Base-by-base conservation (phyloP, 2,888 invertebrate species). In the Ophioninae sp. region DNA sequence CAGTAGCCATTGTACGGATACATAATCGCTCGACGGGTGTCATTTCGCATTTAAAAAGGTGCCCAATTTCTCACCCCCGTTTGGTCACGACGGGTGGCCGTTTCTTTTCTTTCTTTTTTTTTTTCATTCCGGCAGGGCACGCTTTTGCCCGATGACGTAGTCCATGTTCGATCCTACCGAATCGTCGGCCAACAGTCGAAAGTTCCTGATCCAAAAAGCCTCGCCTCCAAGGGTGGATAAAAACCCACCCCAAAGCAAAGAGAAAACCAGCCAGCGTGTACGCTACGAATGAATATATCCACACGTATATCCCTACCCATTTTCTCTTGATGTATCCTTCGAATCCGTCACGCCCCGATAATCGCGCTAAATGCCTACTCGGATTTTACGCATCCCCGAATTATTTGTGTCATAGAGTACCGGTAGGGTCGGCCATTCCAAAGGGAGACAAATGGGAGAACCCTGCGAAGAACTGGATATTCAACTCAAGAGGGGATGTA, bases 371-470 rank as follows among this genome's bases (percentile, higher is more conserved):
- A 91, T 91, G 86, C 89, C 87, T 81, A 86, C 85, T 76, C 82
- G 91, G 93, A 92, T 93, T 93, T 93, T 87, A 93, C 93, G 92
- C 92, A 92, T 92, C 92, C 92, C 89, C 91, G 91, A 91, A 91
- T 91, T 90, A 91, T 91, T 91, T 91, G 86, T 87, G 83, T 86
- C 85, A 84, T 68, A 39, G 64, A 75, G 81, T 81, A 13, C 8
- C n/a, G 37, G 77, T 64, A 37, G 77, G 69, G 72, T 59, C n/a
- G 71, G 71, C 69, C n/a, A 13, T 37, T 10, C 23, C 64, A 20
- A 30, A 74, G 56, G 30, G 41, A 67, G 78, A 67, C 65, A 61
- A 63, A 81, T 59, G 71, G 20, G 23, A 78, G 64, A 61, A 51
- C 71, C 63, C 30, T 22, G 71, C 56, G 69, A 82, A 58, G 69